Conservation (phyloP, 2,113 vertebrate species). For the Solenodon paradoxus region DNA sequence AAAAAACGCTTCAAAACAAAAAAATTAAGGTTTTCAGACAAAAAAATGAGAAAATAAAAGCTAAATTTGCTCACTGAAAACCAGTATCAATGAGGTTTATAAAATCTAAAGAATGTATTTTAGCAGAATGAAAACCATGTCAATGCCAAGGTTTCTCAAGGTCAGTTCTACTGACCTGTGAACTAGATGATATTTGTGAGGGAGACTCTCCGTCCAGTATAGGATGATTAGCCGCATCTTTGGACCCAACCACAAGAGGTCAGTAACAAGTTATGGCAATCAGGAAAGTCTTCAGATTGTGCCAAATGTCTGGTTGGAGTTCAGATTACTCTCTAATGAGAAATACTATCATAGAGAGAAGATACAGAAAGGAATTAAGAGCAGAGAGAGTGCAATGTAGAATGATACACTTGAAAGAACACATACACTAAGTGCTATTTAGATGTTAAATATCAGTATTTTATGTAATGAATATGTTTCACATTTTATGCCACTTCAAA, state of each 20-base stretch:
- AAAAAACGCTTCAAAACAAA: too few species aligned
- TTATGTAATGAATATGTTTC: not conserved
- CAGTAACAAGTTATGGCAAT: not conserved
- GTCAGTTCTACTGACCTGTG: not conserved
- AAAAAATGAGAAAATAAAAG: not conserved
- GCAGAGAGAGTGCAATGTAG: not conserved
- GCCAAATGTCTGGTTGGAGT: not conserved
- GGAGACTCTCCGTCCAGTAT: too few species aligned
- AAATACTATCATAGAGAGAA: not conserved
- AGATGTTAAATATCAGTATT: not conserved
- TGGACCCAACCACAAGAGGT: not conserved
- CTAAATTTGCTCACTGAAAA: not conserved
- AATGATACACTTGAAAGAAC: not conserved
- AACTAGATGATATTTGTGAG: not conserved
- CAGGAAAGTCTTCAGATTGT: not conserved
- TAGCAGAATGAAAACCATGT: not conserved
- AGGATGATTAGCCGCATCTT: not conserved
- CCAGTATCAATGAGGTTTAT: not conserved
- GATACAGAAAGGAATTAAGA: not conserved
- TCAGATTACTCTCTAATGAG: not conserved
- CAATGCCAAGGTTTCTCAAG: not conserved
- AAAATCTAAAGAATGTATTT: not conserved
- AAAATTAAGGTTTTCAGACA: not conserved
- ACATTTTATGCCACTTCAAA: not conserved
- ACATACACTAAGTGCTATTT: not conserved